Percentiles rank a stretch among this genome's conserved stretches.
Evolutionary conservation across 2,113 vertebrate species (phyloP).

Genomic region (Talpa occidentalis): DNA sequence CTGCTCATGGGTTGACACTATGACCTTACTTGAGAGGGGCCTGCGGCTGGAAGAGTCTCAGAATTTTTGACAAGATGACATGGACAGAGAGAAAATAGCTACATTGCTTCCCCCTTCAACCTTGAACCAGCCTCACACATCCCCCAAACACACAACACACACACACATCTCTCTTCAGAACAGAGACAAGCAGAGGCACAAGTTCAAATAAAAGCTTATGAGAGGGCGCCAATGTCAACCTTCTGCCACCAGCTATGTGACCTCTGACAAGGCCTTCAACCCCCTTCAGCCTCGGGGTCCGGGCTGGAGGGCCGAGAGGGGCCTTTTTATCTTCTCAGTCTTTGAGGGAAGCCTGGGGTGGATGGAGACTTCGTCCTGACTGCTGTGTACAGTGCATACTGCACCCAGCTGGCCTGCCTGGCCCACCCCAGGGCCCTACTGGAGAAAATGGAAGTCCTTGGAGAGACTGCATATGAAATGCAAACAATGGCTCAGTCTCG

Average conservation of each 20-base stretch:
- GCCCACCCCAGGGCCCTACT: neutral
- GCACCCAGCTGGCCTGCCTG: rapidly evolving
- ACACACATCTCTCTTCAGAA: neutral
- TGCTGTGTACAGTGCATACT: no score
- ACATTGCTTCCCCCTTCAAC: neutral
- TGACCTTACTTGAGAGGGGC: neutral
- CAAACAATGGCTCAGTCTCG: neutral
- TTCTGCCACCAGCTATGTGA: neutral
- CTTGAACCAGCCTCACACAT: neutral
- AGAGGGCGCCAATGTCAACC: neutral
- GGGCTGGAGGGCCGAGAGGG: neutral
- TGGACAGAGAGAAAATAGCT: neutral
- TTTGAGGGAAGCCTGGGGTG: neutral
- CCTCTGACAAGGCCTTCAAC: neutral
- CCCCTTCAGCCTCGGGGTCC: neutral
- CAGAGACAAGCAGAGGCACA: neutral
- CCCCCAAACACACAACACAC: neutral
- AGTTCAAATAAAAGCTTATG: neutral
- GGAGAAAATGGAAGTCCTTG: neutral
- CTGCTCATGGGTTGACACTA: neutral
- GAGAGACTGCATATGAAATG: neutral
- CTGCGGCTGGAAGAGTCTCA: neutral
- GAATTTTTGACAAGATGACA: conserved; percentile 60
- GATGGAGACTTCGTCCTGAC: neutral
- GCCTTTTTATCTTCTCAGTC: neutral